phyloP scores from a whole-genome alignment of 2,888 invertebrate genomes.

The Chironomus tentans region DNA sequence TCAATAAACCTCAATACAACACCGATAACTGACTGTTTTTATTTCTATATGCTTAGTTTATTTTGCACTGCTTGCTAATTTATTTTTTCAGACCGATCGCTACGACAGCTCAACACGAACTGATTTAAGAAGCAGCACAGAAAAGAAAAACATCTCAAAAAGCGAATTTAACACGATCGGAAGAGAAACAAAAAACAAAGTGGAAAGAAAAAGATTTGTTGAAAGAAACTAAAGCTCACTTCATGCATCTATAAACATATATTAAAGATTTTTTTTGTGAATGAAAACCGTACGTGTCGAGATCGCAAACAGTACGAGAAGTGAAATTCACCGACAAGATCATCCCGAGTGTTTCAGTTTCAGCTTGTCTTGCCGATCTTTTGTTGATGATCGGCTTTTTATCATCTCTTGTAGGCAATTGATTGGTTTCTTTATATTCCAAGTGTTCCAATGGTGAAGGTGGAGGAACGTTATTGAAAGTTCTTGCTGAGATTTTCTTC shows the following conservation, averaged over 20 bases:
- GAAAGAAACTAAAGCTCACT: constrained; percentile 7
- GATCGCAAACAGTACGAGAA: neutral
- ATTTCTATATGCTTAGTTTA: neutral
- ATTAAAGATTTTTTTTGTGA: neutral
- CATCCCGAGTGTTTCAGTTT: neutral
- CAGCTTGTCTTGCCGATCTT: neutral
- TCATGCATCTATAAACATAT: neutral
- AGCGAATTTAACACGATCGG: neutral
- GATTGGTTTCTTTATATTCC: neutral
- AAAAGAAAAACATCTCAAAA: neutral
- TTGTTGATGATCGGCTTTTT: neutral
- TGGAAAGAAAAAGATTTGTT: neutral
- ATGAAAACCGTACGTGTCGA: neutral
- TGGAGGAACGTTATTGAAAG: no score
- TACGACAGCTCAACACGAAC: constrained; percentile 9
- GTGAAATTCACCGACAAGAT: neutral
- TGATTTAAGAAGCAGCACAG: constrained; percentile 15
- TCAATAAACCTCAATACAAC: no score
- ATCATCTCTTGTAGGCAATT: neutral
- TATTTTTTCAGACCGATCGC: constrained; percentile 3
- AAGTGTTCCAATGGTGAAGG: neutral
- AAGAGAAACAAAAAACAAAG: neutral
- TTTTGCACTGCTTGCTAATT: neutral
- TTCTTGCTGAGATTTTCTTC: neutral
- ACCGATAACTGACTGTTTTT: no score